These are phyloP conservation scores for Camponotus pennsylvanicus DNA, from an alignment of 1,140 invertebrate species.

Conservation along the genomic window DNA sequence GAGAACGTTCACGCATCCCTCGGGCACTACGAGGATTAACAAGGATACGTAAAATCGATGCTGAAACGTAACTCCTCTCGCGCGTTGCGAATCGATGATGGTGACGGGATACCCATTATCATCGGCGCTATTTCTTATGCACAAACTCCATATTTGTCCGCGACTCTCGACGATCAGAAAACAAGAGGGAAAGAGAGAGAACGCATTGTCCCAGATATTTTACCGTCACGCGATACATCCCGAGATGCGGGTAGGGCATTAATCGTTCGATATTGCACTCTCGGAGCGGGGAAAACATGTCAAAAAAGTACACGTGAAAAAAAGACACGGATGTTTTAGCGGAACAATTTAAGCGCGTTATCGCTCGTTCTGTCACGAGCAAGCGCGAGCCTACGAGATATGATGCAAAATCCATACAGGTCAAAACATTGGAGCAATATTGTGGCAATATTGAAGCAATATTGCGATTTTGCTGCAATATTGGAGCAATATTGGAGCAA, in stretches of 20 bases:
- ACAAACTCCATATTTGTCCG: constrained; percentile 41
- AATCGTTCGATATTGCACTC: constrained; percentile 15
- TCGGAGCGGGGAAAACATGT: neutral
- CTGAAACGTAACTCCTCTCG: neutral
- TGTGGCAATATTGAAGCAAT: too few species aligned
- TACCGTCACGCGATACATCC: constrained; percentile 29
- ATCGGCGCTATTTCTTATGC: constrained; percentile 38
- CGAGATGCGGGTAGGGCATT: constrained; percentile 43
- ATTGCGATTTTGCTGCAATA: too few species aligned
- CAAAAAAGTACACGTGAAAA: neutral
- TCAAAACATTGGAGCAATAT: too few species aligned
- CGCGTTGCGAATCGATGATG: constrained; percentile 32
- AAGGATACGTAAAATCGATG: constrained; percentile 3
- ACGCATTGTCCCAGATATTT: constrained; percentile 51
- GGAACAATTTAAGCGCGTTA: neutral
- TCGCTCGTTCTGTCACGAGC: neutral
- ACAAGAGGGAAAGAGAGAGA: neutral
- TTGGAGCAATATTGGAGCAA: too few species aligned
- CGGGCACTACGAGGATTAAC: neutral
- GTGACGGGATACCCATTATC: constrained; percentile 32
- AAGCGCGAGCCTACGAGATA: neutral
- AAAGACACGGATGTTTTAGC: neutral
- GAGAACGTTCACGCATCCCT: neutral
- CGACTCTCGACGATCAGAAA: neutral
- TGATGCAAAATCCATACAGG: neutral